Percentiles rank a stretch among this genome's conserved stretches.
Conservation (phyloP, 2,888 invertebrate species). For the Cataglyphis cursor region DNA sequence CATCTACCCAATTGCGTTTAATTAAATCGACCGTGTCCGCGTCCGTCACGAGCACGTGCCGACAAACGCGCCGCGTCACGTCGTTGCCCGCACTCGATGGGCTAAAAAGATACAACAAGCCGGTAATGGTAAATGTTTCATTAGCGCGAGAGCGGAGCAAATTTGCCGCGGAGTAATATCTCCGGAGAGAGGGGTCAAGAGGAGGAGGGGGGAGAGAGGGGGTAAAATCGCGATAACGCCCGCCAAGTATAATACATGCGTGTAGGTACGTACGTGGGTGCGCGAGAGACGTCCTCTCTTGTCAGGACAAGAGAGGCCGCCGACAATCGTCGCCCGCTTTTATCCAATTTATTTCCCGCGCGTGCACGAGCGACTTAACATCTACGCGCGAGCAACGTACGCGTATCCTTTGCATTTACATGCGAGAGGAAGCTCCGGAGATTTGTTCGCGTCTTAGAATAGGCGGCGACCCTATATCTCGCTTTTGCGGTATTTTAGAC, state of each 20-base stretch:
- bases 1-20: slow-evolving; percentile 71
- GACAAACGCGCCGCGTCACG: slow-evolving; percentile 52
- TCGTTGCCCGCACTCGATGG: slow-evolving; percentile 55
- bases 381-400: background rate
- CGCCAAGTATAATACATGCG: background rate
- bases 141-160: slow-evolving; percentile 46
- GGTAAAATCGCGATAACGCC: slow-evolving; percentile 26
- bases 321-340: slow-evolving; percentile 50
- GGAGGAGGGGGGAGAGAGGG: background rate
- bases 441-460: slow-evolving; percentile 49
- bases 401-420: slow-evolving; percentile 37
- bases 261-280: background rate
- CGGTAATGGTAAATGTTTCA: slow-evolving; percentile 62
- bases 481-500: slow-evolving; percentile 16
- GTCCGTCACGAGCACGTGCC: slow-evolving; percentile 71
- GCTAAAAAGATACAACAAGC: slow-evolving; percentile 60
- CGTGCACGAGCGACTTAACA: slow-evolving; percentile 38
- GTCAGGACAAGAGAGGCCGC: slow-evolving; percentile 21
- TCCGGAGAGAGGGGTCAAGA: background rate
- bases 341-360: slow-evolving; percentile 47
- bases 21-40: slow-evolving; percentile 74
- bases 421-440: slow-evolving; percentile 32
- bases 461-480: background rate
- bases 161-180: slow-evolving; percentile 50
- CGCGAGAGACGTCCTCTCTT: background rate